These are phyloP conservation scores for Drosophila truncata DNA, from an alignment of 1,140 invertebrate species.

Conservation along the genomic window DNA sequence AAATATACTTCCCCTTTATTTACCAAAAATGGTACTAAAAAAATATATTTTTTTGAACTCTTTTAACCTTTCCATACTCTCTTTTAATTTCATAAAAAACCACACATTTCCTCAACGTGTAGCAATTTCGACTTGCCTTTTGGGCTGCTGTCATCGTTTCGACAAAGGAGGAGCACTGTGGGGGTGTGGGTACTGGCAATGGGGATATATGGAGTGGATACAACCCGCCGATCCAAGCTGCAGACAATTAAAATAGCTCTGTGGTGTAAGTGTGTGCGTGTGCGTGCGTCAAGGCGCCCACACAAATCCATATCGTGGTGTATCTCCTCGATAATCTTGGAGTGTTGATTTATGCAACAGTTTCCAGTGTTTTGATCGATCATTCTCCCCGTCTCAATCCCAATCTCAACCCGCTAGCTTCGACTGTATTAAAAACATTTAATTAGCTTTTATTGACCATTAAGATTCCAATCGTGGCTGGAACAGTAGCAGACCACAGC, in stretches of 20 bases:
- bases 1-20: too few species aligned
- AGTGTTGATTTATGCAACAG: constrained; percentile 66
- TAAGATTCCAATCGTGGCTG: constrained; percentile 72
- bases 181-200: constrained; percentile 6
- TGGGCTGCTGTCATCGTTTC: constrained; percentile 53
- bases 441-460: constrained; percentile 77
- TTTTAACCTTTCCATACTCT: not conserved
- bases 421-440: constrained; percentile 58
- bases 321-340: constrained; percentile 42
- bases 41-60: not conserved
- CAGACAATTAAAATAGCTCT: constrained; percentile 56
- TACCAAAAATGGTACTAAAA: not conserved
- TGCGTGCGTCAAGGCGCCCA: constrained; percentile 34
- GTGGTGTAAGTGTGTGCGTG: constrained; percentile 14
- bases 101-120: constrained; percentile 1
- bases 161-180: constrained; percentile 6
- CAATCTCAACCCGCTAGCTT: constrained; percentile 12
- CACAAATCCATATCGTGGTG: constrained; percentile 20
- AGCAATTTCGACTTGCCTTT: constrained; percentile 29
- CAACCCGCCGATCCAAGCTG: constrained; percentile 21
- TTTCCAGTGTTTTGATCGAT: constrained; percentile 65
- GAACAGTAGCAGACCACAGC: constrained; percentile 56
- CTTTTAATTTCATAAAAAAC: not conserved
- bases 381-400: constrained; percentile 18
- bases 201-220: constrained; percentile 12